phyloP scores from a whole-genome alignment of 37 sponge, comb jelly and placozoan species.

The Amphimedon queenslandica region DNA sequence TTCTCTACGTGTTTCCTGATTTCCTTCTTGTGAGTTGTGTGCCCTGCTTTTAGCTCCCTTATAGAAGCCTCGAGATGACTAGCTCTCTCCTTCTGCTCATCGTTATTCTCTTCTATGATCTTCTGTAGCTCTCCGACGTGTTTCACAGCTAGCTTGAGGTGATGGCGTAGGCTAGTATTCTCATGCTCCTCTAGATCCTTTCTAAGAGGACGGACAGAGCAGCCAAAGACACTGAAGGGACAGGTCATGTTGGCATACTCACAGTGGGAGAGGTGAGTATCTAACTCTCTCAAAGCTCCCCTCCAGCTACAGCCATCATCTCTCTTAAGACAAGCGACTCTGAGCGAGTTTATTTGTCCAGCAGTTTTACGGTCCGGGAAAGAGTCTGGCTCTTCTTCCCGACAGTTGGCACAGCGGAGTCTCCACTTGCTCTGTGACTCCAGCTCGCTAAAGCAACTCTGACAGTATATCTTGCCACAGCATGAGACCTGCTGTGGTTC shows the following conservation, averaged over 20 bases:
- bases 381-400: background rate
- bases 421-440: slow-evolving; percentile 18
- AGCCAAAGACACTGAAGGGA: slow-evolving; percentile 2
- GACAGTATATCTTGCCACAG: slow-evolving; percentile 67
- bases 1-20: background rate
- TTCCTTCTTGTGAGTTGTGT: background rate
- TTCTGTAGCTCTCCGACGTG: background rate
- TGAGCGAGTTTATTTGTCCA: slow-evolving; percentile 3
- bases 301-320: slow-evolving; percentile 8
- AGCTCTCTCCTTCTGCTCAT: background rate
- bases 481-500: slow-evolving; percentile 65
- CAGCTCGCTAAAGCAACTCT: slow-evolving; percentile 27
- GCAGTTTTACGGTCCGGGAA: background rate
- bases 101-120: background rate
- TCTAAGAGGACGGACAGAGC: background rate
- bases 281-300: slow-evolving; percentile 8
- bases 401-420: slow-evolving; percentile 55
- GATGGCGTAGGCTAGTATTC: background rate
- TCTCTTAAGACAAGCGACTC: slow-evolving; percentile 7
- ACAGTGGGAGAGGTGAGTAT: background rate
- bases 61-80: background rate
- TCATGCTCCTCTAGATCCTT: slow-evolving; percentile 1
- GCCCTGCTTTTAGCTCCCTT: background rate
- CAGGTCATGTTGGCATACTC: slow-evolving; percentile 4
- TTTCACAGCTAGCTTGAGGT: background rate